Evolutionary conservation across 2,113 vertebrate species (phyloP).

Genomic region (Acrocephalus kingi): DNA sequence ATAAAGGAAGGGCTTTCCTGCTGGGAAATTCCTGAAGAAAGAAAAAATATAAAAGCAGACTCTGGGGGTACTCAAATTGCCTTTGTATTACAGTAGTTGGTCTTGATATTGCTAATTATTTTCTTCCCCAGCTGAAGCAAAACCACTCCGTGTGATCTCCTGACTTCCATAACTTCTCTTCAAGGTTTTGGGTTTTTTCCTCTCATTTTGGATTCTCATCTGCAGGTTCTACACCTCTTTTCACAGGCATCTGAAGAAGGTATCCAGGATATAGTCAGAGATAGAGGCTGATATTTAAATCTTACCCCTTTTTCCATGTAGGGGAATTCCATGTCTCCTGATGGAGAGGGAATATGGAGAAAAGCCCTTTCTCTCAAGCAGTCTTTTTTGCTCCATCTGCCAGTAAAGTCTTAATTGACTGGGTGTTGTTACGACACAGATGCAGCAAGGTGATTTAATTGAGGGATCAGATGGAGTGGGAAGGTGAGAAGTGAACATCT

Average conservation of each 20-base stretch:
- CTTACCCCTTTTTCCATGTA: background rate
- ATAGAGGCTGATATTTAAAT: background rate
- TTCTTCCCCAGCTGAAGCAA: background rate
- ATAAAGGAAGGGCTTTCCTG: background rate
- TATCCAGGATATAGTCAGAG: background rate
- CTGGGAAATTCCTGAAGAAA: background rate
- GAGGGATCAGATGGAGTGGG: background rate
- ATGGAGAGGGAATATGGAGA: background rate
- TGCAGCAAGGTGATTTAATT: background rate
- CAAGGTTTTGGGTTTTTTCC: background rate
- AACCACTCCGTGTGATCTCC: background rate
- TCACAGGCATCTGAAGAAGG: background rate
- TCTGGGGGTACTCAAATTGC: background rate
- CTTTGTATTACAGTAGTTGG: background rate
- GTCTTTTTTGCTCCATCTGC: background rate
- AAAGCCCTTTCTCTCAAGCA: background rate
- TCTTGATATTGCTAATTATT: background rate
- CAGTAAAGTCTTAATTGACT: background rate
- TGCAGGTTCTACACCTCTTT: background rate
- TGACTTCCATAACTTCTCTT: background rate
- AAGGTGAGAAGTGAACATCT: background rate
- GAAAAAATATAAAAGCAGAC: background rate
- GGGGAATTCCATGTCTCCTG: background rate
- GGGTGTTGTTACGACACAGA: background rate
- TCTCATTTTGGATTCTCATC: conserved; percentile 4